Conservation (phyloP, 2,888 invertebrate genomes). For the Crossocerus cetratus region DNA sequence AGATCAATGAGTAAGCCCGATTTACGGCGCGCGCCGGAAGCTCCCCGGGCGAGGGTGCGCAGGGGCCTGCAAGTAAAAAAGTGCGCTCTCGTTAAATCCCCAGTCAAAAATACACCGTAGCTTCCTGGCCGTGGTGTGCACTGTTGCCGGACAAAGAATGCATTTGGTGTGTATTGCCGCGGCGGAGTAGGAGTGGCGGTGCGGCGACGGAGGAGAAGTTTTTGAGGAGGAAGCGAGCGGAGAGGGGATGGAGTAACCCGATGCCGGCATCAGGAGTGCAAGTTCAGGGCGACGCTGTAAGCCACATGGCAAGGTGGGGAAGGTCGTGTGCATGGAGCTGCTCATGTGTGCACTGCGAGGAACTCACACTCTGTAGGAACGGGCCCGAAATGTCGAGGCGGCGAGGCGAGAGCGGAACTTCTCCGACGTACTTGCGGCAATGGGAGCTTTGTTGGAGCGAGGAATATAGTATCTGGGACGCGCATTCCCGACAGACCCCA, state of each 20-base stretch:
- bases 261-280: conserved; percentile 60
- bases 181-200: conserved; percentile 5
- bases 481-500: not conserved
- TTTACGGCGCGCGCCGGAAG: conserved; percentile 16
- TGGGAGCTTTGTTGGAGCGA: not conserved
- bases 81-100: not conserved
- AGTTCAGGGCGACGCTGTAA: conserved; percentile 45
- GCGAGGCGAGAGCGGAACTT: not conserved
- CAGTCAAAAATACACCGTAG: conserved; percentile 14
- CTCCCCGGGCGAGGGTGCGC: not conserved
- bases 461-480: not conserved
- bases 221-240: conserved; percentile 36
- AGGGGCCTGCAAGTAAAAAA: not conserved
- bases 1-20: not conserved
- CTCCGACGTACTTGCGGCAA: not conserved
- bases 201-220: conserved; percentile 26
- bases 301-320: conserved; percentile 44
- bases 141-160: conserved; percentile 60
- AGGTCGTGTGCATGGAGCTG: conserved; percentile 8
- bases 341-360: not conserved
- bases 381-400: conserved; percentile 17
- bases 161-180: conserved; percentile 61
- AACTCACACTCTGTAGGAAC: conserved; percentile 2
- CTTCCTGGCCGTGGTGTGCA: conserved; percentile 16
- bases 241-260: conserved; percentile 62